Evolutionary conservation across 2,797 vertebrate species (phyloP).

Genomic region (Enteromius thamalakanensis): DNA sequence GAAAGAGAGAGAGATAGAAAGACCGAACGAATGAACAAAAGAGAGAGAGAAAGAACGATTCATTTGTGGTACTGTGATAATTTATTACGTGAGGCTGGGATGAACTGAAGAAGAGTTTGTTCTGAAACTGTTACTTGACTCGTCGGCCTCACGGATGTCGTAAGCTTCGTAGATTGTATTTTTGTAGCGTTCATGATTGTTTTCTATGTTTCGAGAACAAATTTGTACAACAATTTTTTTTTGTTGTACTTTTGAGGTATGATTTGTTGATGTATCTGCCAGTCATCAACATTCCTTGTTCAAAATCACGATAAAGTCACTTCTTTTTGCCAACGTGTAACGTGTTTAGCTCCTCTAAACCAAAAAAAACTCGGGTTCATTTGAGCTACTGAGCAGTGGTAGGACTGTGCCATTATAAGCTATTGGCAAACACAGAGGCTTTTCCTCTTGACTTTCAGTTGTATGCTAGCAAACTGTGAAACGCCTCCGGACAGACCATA

Average conservation of each 20-base stretch:
- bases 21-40: constrained; percentile 46
- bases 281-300: constrained; percentile 73
- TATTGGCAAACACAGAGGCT: constrained; percentile 54
- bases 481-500: constrained; percentile 41
- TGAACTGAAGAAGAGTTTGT: constrained; percentile 60
- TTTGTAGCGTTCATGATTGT: constrained; percentile 61
- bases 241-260: constrained; percentile 64
- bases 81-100: constrained; percentile 73
- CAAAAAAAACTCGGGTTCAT: constrained; percentile 60
- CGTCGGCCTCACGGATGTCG: constrained; percentile 72
- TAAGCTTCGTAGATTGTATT: constrained; percentile 74
- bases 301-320: constrained; percentile 53
- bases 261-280: constrained; percentile 62
- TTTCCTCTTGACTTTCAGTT: constrained; percentile 44
- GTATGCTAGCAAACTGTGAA: constrained; percentile 57
- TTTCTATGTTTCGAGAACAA: constrained; percentile 67
- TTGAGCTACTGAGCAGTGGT: constrained; percentile 65
- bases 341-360: constrained; percentile 57
- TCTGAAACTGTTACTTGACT: constrained; percentile 79
- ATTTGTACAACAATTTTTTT: constrained; percentile 68
- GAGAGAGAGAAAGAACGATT: constrained; percentile 46
- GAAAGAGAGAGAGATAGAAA: constrained; percentile 11
- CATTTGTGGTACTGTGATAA: constrained; percentile 80
- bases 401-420: constrained; percentile 62
- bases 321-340: constrained; percentile 60